These are phyloP conservation scores for Mus minutoides DNA, from an alignment of 2,797 vertebrate species.

Conservation along the genomic window DNA sequence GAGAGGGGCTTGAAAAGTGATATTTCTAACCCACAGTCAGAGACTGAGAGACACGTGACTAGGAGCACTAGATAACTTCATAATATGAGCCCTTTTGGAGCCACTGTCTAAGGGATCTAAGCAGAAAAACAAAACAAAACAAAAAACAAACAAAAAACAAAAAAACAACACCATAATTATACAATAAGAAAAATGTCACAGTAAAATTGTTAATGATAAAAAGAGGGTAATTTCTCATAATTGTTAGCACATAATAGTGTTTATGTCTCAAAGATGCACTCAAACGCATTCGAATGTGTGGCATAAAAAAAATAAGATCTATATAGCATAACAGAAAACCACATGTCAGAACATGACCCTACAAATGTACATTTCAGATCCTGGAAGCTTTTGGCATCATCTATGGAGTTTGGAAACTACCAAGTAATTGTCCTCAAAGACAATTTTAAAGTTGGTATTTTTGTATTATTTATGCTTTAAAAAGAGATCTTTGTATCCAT, in stretches of 20 bases:
- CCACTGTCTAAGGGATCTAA: background rate
- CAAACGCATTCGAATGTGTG: background rate
- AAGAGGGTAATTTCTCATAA: background rate
- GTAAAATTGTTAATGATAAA: background rate
- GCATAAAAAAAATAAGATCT: background rate
- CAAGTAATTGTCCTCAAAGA: background rate
- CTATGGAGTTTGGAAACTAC: background rate
- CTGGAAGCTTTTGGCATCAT: background rate
- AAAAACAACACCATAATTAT: too few relatives aligned
- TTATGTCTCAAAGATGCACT: background rate
- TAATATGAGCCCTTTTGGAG: background rate
- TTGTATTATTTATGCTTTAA: background rate
- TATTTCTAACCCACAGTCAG: background rate
- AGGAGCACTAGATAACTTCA: background rate
- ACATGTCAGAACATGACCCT: background rate
- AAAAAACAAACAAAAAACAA: too few relatives aligned
- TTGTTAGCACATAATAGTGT: background rate
- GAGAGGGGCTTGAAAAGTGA: background rate
- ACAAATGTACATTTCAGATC: background rate
- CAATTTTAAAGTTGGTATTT: background rate
- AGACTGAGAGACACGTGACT: background rate
- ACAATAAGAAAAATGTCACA: slow-evolving; percentile 12
- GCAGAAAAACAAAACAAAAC: background rate
- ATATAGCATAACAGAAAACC: background rate
- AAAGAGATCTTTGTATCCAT: background rate